A percentile compares a stretch with the other conserved stretches of the same genome.
phyloP scores from a whole-genome alignment of 2,888 invertebrate species.

The Philopedon plagiatum region DNA sequence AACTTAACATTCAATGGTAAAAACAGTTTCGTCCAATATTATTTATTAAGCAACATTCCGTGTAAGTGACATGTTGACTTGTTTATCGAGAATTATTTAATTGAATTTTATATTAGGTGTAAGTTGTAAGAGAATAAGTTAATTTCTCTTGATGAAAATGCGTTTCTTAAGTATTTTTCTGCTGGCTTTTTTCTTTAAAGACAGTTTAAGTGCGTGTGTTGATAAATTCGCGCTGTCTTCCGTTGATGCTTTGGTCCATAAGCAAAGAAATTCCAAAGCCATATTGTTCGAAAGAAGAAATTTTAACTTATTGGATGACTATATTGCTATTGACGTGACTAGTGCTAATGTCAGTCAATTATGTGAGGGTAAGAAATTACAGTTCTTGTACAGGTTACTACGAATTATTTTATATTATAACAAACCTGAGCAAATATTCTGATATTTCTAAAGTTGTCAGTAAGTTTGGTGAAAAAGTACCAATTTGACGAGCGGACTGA shows the following conservation, averaged over 20 bases:
- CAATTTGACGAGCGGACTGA: too few relatives aligned
- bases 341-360: slow-evolving; percentile 57
- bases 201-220: slow-evolving; percentile 34
- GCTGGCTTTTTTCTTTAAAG: background rate
- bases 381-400: too few relatives aligned
- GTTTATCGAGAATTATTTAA: too few relatives aligned
- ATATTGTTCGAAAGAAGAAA: slow-evolving; percentile 31
- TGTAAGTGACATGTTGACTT: background rate
- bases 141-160: slow-evolving; percentile 9
- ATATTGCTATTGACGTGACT: slow-evolving; percentile 54
- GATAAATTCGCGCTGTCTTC: slow-evolving; percentile 55
- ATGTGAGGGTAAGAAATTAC: slow-evolving; percentile 58
- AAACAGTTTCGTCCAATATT: slow-evolving; percentile 23
- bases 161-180: background rate
- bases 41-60: background rate
- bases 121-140: too few relatives aligned
- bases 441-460: too few relatives aligned
- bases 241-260: slow-evolving; percentile 53
- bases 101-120: too few relatives aligned
- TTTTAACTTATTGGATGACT: slow-evolving; percentile 53
- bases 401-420: too few relatives aligned
- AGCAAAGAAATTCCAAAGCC: slow-evolving; percentile 24
- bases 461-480: too few relatives aligned
- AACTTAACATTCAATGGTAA: background rate
- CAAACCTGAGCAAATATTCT: too few relatives aligned